These are phyloP conservation scores for Onychomys arenicola DNA, from an alignment of 2,797 vertebrate genomes.

Conservation along the genomic window DNA sequence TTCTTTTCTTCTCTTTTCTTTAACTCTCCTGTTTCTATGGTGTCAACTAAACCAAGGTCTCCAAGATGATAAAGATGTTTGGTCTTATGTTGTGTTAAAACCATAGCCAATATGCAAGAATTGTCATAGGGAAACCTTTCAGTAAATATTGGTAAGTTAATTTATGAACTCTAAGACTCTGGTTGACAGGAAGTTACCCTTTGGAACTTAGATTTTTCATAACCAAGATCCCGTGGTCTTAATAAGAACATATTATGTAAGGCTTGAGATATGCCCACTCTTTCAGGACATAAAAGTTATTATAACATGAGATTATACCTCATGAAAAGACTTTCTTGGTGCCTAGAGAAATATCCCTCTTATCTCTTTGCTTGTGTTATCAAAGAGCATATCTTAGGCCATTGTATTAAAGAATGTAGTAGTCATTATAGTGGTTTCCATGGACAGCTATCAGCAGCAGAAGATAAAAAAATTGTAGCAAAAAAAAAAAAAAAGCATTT, in stretches of 20 bases:
- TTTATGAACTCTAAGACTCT: neutral
- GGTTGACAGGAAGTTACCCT: neutral
- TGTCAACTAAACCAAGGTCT: neutral
- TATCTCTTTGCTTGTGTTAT: neutral
- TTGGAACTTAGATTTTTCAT: neutral
- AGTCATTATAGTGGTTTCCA: slow-evolving; percentile 23
- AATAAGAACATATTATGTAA: slow-evolving; percentile 7
- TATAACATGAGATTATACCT: slow-evolving; percentile 17
- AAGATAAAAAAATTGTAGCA: neutral
- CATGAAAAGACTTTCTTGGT: neutral
- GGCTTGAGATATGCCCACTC: neutral
- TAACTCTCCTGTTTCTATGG: neutral
- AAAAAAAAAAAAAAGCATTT: neutral
- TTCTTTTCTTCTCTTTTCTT: too few relatives aligned
- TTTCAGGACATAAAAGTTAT: neutral
- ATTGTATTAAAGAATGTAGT: neutral
- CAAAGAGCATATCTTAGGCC: neutral
- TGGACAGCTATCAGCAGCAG: neutral
- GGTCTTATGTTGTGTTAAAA: neutral
- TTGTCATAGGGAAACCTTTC: neutral
- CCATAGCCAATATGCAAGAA: neutral
- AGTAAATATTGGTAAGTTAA: slow-evolving; percentile 1
- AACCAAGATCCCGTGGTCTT: neutral
- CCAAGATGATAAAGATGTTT: neutral
- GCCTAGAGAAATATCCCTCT: neutral